These are phyloP conservation scores for Parnassius orleans DNA, from an alignment of 2,888 invertebrate genomes.

Conservation along the genomic window DNA sequence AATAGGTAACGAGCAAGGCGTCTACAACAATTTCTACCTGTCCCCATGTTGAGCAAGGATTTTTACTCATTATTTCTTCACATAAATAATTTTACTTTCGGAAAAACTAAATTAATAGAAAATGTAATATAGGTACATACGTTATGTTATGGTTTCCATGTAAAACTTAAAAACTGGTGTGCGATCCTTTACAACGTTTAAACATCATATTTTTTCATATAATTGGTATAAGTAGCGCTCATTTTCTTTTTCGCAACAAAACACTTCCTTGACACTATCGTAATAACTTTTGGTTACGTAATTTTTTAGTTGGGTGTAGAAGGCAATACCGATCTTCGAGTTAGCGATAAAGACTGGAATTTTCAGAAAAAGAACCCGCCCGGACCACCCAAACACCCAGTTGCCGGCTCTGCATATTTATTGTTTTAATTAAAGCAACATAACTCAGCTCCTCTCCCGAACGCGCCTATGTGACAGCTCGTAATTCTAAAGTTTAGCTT, in stretches of 20 bases:
- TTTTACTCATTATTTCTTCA: too few species aligned
- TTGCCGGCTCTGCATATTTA: conserved; percentile 59
- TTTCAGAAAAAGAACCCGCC: conserved; percentile 49
- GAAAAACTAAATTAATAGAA: too few species aligned
- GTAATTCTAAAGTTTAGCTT: conserved; percentile 61
- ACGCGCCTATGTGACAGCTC: conserved; percentile 62
- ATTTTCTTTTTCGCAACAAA: neutral
- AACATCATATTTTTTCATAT: too few species aligned
- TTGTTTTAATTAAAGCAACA: conserved; percentile 77
- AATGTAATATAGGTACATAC: too few species aligned
- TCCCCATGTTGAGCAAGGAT: too few species aligned
- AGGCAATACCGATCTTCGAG: conserved; percentile 43
- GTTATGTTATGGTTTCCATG: too few species aligned
- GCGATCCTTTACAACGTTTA: too few species aligned
- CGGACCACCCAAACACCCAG: conserved; percentile 65
- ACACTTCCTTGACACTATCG: neutral
- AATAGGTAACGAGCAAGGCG: too few species aligned
- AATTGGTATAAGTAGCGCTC: too few species aligned
- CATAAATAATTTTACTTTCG: too few species aligned
- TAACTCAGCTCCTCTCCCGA: conserved; percentile 56
- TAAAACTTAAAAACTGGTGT: too few species aligned
- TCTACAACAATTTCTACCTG: too few species aligned
- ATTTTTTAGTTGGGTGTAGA: conserved; percentile 31
- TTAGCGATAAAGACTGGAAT: conserved; percentile 60
- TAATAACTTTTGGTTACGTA: conserved; percentile 27